These are phyloP conservation scores for Sarcophaga bullata DNA, from an alignment of 1,140 invertebrate genomes.

Conservation along the genomic window DNA sequence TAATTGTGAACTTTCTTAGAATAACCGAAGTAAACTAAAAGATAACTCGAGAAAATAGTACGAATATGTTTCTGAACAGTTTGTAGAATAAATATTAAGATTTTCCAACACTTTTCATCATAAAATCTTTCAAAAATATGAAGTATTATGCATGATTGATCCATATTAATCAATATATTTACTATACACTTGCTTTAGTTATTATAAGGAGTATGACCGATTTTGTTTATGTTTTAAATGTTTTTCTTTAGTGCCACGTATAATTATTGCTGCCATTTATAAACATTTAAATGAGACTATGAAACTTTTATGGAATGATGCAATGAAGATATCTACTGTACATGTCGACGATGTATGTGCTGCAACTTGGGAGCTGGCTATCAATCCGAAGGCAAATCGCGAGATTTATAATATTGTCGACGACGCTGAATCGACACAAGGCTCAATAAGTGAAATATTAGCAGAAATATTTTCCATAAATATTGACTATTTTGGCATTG, in stretches of 20 bases:
- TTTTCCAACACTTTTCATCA: no score
- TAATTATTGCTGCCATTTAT: constrained; percentile 88
- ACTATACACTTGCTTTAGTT: not conserved
- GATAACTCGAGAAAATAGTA: not conserved
- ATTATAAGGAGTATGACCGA: not conserved
- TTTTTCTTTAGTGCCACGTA: constrained; percentile 74
- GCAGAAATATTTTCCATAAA: constrained; percentile 87
- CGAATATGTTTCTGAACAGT: no score
- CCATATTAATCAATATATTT: no score
- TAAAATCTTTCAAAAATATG: not conserved
- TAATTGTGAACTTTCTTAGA: not conserved
- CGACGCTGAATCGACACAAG: constrained; percentile 84
- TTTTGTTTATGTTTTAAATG: constrained; percentile 49
- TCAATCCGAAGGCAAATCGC: constrained; percentile 64
- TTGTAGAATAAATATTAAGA: no score
- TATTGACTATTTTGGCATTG: constrained; percentile 84
- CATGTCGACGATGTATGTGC: constrained; percentile 84
- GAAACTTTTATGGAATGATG: constrained; percentile 89
- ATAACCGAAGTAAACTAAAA: not conserved
- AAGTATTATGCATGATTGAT: no score
- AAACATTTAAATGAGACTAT: constrained; percentile 89
- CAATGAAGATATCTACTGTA: constrained; percentile 87
- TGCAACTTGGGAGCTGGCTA: constrained; percentile 75
- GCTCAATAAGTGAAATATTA: constrained; percentile 79
- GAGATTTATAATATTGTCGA: constrained; percentile 87